Percentiles rank a stretch among this genome's conserved stretches.
These are phyloP conservation scores for Pygocentrus nattereri DNA, from an alignment of 2,797 vertebrate genomes.

Conservation along the genomic window DNA sequence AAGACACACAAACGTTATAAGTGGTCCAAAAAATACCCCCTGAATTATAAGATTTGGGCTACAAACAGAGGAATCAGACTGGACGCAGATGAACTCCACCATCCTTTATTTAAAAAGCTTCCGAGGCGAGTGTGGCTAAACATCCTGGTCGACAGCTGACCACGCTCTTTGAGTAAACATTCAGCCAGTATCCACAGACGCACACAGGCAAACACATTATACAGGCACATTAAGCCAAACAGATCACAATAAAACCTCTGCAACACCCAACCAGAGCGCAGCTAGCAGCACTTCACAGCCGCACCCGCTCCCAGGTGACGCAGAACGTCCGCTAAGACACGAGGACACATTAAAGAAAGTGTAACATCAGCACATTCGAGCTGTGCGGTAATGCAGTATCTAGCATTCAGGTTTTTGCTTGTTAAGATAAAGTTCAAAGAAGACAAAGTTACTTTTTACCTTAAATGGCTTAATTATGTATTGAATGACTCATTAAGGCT, in stretches of 20 bases:
- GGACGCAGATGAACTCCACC: background rate
- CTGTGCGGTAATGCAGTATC: background rate
- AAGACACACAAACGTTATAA: no score
- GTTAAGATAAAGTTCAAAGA: background rate
- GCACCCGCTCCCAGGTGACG: background rate
- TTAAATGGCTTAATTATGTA: background rate
- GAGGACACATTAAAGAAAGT: background rate
- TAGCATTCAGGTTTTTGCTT: background rate
- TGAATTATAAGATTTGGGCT: no score
- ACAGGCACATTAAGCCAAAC: background rate
- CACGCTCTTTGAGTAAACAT: background rate
- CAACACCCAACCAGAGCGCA: background rate
- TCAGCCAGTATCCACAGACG: background rate
- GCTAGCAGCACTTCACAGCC: background rate
- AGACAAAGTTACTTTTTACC: background rate
- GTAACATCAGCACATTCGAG: background rate
- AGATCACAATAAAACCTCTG: background rate
- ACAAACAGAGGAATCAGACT: background rate
- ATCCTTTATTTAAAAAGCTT: conserved; percentile 28
- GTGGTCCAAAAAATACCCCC: no score
- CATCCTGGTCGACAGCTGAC: conserved; percentile 3
- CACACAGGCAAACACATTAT: background rate
- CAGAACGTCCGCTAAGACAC: background rate
- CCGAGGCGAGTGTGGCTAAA: background rate
- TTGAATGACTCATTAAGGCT: background rate